Conservation (phyloP, 1,140 invertebrate species). For the Megalonaias nervosa region DNA sequence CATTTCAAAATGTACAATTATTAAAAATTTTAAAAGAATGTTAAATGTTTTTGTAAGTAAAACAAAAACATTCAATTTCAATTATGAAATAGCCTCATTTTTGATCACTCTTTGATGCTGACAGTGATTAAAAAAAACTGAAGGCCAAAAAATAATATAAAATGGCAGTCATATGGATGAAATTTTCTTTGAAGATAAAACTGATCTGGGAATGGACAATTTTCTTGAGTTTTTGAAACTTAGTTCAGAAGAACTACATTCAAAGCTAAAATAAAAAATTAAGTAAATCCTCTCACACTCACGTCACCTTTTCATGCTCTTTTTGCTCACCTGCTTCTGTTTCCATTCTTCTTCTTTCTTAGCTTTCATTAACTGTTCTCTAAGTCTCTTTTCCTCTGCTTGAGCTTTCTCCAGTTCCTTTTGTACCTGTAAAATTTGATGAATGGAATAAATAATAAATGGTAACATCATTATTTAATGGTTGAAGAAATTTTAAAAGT, state of each 20-base stretch:
- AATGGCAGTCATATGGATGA: neutral
- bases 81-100: too few species aligned
- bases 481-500: too few species aligned
- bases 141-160: neutral
- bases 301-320: neutral
- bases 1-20: too few species aligned
- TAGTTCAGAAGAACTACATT: neutral
- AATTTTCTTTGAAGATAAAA: neutral
- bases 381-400: constrained; percentile 59
- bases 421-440: constrained; percentile 57
- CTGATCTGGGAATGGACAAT: neutral
- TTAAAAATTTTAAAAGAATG: too few species aligned
- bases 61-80: too few species aligned
- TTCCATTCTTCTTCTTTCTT: constrained; percentile 60
- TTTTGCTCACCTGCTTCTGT: constrained; percentile 54
- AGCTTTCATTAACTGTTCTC: constrained; percentile 55
- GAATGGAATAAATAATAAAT: neutral
- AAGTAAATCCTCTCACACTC: neutral
- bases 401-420: constrained; percentile 66
- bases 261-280: neutral
- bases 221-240: constrained; percentile 9
- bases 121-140: neutral
- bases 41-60: too few species aligned
- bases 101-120: too few species aligned
- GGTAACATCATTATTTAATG: too few species aligned